A percentile compares a stretch with the other conserved stretches of the same genome.
phyloP scores from a whole-genome alignment of 37 sponge, comb jelly and placozoan species.

The Theonella swinhoei region DNA sequence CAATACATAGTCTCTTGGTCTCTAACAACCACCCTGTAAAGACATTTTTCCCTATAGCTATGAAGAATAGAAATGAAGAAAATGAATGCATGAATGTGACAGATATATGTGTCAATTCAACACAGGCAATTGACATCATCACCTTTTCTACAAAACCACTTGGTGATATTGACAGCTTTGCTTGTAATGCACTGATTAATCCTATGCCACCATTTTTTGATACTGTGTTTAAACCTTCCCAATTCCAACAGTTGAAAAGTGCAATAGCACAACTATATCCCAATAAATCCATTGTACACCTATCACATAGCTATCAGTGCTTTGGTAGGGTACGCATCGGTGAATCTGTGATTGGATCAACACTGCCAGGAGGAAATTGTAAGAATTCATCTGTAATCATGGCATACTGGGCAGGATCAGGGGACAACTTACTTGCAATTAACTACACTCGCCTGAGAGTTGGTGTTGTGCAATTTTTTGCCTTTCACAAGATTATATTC shows the following conservation, averaged over 20 bases:
- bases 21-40: too few species aligned
- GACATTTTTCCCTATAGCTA: too few species aligned
- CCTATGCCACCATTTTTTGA: background rate
- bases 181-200: background rate
- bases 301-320: background rate
- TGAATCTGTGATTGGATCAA: constrained; percentile 42
- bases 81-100: too few species aligned
- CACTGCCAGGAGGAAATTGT: background rate
- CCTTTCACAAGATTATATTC: constrained; percentile 1
- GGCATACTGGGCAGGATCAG: constrained; percentile 37
- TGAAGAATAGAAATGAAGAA: too few species aligned
- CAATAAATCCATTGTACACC: background rate
- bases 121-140: too few species aligned
- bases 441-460: constrained; percentile 4
- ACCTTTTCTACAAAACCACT: background rate
- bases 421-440: background rate
- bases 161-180: background rate
- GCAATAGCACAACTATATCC: background rate
- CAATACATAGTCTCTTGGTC: too few species aligned
- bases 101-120: too few species aligned
- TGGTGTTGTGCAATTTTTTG: constrained; percentile 42
- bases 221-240: background rate
- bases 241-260: background rate
- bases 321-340: constrained; percentile 13
- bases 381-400: constrained; percentile 34